Evolutionary conservation across 2,113 vertebrate species (phyloP).

Genomic region (Percopsis transmontana): DNA sequence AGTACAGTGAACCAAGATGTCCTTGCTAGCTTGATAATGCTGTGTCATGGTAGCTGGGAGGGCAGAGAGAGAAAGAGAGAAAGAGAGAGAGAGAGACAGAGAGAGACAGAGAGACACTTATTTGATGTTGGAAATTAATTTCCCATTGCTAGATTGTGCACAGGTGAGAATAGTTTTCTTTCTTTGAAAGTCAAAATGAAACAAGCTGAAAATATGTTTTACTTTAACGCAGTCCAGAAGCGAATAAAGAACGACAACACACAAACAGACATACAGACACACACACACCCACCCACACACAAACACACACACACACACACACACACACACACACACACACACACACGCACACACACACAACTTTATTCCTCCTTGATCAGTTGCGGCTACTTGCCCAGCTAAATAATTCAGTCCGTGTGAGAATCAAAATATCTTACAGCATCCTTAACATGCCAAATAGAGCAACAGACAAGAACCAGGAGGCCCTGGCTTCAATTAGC

Average conservation of each 20-base stretch:
- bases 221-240: not conserved
- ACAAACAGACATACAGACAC: not conserved
- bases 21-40: constrained; percentile 65
- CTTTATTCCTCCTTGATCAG: constrained; percentile 52
- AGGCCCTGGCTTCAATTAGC: constrained; percentile 87
- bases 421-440: constrained; percentile 87
- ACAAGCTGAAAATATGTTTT: not conserved
- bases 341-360: not conserved
- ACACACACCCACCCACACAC: not conserved
- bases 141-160: not conserved
- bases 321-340: not conserved
- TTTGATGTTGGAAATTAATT: constrained; percentile 4
- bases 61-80: constrained; percentile 7
- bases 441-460: constrained; percentile 88
- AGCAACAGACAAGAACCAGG: constrained; percentile 81
- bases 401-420: constrained; percentile 89
- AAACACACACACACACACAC: not conserved
- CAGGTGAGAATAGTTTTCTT: not conserved
- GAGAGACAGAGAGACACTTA: not conserved
- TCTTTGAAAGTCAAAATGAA: not conserved
- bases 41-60: constrained; percentile 56
- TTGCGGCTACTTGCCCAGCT: constrained; percentile 71
- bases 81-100: not conserved
- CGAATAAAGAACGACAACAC: no score
- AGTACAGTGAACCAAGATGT: constrained; percentile 53